Base-by-base conservation (phyloP, 2,113 vertebrate species). In the Pagrus major region DNA sequence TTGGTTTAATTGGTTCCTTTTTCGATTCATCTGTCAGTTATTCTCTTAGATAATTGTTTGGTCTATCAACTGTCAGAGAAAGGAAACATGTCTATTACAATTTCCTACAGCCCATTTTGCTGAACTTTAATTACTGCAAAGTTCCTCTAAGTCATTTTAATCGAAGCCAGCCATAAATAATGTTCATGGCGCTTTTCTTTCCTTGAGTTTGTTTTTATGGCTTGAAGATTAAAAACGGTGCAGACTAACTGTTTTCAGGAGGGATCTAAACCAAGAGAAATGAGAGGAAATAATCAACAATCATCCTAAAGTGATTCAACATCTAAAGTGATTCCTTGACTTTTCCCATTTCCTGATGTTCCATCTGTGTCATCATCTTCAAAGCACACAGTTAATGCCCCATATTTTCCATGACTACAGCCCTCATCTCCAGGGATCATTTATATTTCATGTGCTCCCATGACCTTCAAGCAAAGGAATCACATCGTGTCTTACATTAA, bases 351-450 rank as follows among this genome's bases (percentile, higher is more conserved):
- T 74, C 76, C 18, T 59, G 54, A 81, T 72, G 60, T 66, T 73
- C 76, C 69, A 60, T 89, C 81, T 84, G 68, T 79, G 63, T 80
- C 84, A 79, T 81, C 51, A 83, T 77, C 77, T 92, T 90, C 79
- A 91, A 90, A 91, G 82, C 74, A 44, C 66, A 21, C 1, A 42
- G 59, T 65, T 64, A 64, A 80, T 56, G 78, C 81, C 66, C 65
- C 35, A 49, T 37, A 85, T 90, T 91, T 92, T 93, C 90, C 92
- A 92, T 91, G 91, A 93, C 81, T 63, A 52, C 71, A 81, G 42
- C 47, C 61, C 10, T 86, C 33, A 76, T 90, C 88, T 91, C 86
- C 60, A 42, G 83, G 80, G 84, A 88, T 86, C 60, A 42, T 56
- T 68, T 44, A 52, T 47, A 69, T 87, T 63, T 78, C 54, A 66